Percentiles rank a stretch among this genome's conserved stretches.
Conservation (phyloP, 2,797 vertebrate genomes). For the Chaunax sp. region DNA sequence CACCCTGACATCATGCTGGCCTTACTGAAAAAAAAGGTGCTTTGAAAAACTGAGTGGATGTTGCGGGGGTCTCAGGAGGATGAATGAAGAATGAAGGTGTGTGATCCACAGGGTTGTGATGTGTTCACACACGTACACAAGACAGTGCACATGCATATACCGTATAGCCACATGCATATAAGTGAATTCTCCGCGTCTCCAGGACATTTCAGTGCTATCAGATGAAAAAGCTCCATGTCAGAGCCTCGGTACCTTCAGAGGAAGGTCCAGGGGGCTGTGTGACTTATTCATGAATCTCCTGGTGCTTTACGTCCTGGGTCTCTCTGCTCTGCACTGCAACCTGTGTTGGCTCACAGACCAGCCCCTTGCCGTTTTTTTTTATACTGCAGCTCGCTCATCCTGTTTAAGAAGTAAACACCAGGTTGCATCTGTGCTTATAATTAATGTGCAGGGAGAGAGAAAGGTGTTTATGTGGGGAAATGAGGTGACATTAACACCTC, state of each 20-base stretch:
- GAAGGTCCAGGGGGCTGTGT: conserved; percentile 83
- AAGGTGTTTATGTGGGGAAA: conserved; percentile 83
- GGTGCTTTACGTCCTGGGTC: conserved; percentile 60
- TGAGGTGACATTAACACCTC: conserved; percentile 80
- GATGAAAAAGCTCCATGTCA: conserved; percentile 82
- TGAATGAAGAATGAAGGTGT: conserved; percentile 45
- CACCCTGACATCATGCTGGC: conserved; percentile 52
- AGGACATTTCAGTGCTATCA: conserved; percentile 78
- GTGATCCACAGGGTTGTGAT: conserved; percentile 67
- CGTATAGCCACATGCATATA: conserved; percentile 61
- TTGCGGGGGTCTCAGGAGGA: conserved; percentile 67
- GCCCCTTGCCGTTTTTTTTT: not conserved
- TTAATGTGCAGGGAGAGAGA: conserved; percentile 77
- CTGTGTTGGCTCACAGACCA: conserved; percentile 47
- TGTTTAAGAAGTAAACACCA: conserved; percentile 95
- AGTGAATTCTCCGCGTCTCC: conserved; percentile 75
- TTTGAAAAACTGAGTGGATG: conserved; percentile 61
- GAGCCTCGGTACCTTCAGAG: conserved; percentile 79
- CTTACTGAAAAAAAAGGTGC: conserved; percentile 31
- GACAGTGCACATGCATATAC: conserved; percentile 54
- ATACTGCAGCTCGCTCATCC: conserved; percentile 52
- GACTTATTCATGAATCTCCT: conserved; percentile 86
- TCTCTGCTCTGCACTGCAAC: conserved; percentile 53
- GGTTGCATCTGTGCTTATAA: conserved; percentile 84
- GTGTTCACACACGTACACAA: conserved; percentile 52